Evolutionary conservation across 2,113 vertebrate species (phyloP), one percentile per base, ranked within the genome.

Genomic region (Pomatostomus ruficeps): DNA sequence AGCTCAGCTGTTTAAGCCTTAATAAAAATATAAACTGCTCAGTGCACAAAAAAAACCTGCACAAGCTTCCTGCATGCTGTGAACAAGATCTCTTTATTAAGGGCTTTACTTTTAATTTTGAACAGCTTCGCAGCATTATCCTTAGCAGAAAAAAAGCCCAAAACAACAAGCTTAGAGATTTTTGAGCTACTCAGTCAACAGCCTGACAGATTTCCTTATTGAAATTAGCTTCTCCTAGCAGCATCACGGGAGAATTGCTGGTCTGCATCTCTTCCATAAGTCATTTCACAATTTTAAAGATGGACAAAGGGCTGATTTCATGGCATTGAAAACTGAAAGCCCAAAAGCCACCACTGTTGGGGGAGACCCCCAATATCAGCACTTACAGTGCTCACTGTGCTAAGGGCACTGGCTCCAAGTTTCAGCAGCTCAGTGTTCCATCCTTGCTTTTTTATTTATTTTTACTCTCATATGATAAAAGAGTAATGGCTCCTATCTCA

Each of bases 91-190:
- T 96, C 75, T 78, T 97, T 97, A 96, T 78, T 89, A 90, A 96
- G 96, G 97, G 95, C 95, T 98, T 97, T 97, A 92, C 94, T 96
- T 97, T 97, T 97, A 96, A 97, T 98, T 97, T 97, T 94, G 86
- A 98, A 93, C 85, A 94, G 97, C 94, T 97, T 96, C 45, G 1
- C 68, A 95, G 95, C 63, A 88, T 96, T 96, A 97, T 72, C 86
- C 91, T 89, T 78, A 72, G 66, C 4, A 17, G 46, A 38, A 45
- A 48, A 42, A 88, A 19, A 80, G 7, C 15, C 68, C 58, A 76
- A 48, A 58, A 28, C 35, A 95, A 91, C 74, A 62, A 91, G 81
- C 46, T 77, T 0, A 0, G 62, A 76, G 71, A 93, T 93, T 94
- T 97, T 42, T 76, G 71, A 96, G 84, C 87, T 88, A 45, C 94